Evolutionary conservation across 2,113 vertebrate genomes (phyloP).

Genomic region (Upupa epops): DNA sequence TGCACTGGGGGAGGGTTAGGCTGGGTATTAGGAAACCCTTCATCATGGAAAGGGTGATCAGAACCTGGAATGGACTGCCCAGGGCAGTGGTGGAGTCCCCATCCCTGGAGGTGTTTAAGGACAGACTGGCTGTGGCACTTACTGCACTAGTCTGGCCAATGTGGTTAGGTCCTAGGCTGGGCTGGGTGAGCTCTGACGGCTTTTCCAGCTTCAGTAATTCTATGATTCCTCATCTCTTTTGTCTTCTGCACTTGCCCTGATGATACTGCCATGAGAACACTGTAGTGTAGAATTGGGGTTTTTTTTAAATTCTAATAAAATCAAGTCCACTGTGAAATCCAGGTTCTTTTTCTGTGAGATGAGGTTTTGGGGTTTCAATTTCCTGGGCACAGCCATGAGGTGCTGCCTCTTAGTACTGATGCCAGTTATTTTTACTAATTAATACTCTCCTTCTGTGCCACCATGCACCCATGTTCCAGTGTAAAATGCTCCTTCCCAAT

Average conservation of each 20-base stretch:
- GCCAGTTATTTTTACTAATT: background rate
- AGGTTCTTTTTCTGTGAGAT: background rate
- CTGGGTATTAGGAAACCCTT: no score
- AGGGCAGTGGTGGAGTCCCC: no score
- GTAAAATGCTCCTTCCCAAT: background rate
- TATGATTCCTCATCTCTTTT: background rate
- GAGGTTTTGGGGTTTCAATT: background rate
- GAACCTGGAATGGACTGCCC: no score
- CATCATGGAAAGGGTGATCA: no score
- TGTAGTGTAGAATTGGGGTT: background rate
- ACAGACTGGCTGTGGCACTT: no score
- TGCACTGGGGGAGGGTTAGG: no score
- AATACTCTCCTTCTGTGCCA: background rate
- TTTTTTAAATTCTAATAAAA: background rate
- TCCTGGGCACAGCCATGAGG: background rate
- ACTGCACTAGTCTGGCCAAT: no score
- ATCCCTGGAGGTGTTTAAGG: no score
- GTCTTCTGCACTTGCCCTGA: background rate
- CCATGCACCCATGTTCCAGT: background rate
- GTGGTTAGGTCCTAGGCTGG: no score
- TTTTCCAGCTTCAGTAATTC: no score
- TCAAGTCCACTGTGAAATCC: background rate
- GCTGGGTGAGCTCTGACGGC: no score
- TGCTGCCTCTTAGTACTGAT: background rate
- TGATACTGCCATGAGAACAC: background rate